Evolutionary conservation across 2,888 invertebrate genomes (phyloP), one percentile per base, ranked within the genome.

Genomic region (Crocallis elinguaria): DNA sequence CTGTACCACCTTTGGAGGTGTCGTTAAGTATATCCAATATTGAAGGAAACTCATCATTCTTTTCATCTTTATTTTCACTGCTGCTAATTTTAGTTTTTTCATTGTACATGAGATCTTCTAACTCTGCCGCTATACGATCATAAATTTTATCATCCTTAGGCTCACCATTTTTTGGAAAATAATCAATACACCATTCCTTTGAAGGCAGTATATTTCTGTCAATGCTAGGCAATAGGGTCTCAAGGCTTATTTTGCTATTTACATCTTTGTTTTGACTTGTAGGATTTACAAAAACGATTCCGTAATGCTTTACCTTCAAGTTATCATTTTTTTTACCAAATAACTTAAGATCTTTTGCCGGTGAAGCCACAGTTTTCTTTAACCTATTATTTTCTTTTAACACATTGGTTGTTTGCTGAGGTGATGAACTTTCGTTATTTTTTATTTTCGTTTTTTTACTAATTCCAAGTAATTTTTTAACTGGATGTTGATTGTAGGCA

Each of bases 81-180:
- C 64, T 46, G 33, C 75, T 79, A 16, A 52, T 56, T 39, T 68
- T 65, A 38, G 82, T 73, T 65, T 86, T 87, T 44, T 88, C 86
- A 76, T 79, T 89, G 52, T 81, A 84, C 92, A 92, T 91, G 45
- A 92, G 75, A 62, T 88, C 89, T 73, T 92, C 92, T 29, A 92
- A 67, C 68, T 92, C 91, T 6, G 92, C 92, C 36, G 91, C 92
- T 71, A 92, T 92, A 45, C 89, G 75, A 58, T 92, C 91, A 82
- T 91, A 92, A 3, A 91, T 88, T 77, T 89, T 88, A 64, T 91
- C 91, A 72, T 88, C 82, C 60, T 84, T 88, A 0, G 82, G 83
- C 70, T 88, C 88, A 44, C 84, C 82, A 54, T 68, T 79, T 66
- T 83, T 85, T 11, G 92, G 91, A 51, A 88, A 83, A 62, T 84